Conservation (phyloP, 1,140 invertebrate species). For the Brachionus paranguensis region DNA sequence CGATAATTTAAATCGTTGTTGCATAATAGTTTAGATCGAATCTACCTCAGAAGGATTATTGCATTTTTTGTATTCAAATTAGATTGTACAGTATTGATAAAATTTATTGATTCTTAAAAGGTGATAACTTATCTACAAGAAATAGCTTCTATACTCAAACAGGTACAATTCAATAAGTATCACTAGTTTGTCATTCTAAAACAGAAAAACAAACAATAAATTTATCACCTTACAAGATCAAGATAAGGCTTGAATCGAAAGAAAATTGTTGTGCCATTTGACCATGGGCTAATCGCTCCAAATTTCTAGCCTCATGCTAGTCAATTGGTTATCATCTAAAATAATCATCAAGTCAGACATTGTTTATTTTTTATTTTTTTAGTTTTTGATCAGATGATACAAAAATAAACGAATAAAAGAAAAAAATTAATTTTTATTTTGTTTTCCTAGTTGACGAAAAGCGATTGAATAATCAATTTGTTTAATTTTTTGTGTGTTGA, state of each 20-base stretch:
- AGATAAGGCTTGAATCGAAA: not conserved
- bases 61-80: not conserved
- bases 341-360: too few species aligned
- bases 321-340: too few species aligned
- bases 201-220: not conserved
- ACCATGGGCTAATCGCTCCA: not conserved
- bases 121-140: constrained; percentile 20
- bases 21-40: not conserved
- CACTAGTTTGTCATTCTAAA: not conserved
- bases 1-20: not conserved
- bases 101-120: not conserved
- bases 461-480: too few species aligned
- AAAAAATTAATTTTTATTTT: too few species aligned
- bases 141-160: not conserved
- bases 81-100: constrained; percentile 7
- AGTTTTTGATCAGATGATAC: too few species aligned
- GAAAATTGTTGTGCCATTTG: not conserved
- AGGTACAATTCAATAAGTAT: not conserved
- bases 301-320: not conserved
- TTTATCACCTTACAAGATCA: not conserved
- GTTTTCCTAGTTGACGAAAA: too few species aligned
- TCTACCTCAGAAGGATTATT: not conserved
- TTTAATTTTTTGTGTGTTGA: too few species aligned
- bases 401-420: too few species aligned
- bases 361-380: too few species aligned